Conservation (phyloP, 2,888 invertebrate genomes). For the Drosophila crucigera region DNA sequence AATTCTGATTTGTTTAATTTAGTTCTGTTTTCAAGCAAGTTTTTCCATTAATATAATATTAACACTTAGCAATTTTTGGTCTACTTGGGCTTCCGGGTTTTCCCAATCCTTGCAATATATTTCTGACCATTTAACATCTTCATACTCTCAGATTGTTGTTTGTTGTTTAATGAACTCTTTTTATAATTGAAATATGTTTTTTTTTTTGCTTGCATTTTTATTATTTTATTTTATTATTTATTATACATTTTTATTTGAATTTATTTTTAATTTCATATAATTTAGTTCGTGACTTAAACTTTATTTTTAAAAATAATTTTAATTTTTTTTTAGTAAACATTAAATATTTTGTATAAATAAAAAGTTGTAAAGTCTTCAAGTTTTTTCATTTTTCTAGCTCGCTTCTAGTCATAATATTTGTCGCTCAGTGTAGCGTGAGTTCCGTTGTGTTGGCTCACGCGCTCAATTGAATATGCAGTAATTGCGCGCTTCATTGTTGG, state of each 20-base stretch:
- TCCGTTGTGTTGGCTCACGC: slow-evolving; percentile 37
- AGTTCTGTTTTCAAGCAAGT: neutral
- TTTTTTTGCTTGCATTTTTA: neutral
- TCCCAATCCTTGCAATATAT: neutral
- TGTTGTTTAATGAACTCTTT: neutral
- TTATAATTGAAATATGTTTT: neutral
- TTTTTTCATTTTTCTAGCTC: neutral
- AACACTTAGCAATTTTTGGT: neutral
- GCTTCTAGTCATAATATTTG: neutral
- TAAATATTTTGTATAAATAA: neutral
- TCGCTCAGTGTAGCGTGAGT: slow-evolving; percentile 31
- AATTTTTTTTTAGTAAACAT: neutral
- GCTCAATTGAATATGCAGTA: slow-evolving; percentile 72
- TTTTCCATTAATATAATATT: neutral
- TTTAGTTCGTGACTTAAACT: neutral
- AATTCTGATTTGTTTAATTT: neutral
- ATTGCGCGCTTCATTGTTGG: slow-evolving; percentile 72
- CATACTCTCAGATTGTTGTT: neutral
- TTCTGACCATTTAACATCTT: neutral
- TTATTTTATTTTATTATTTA: accelerated
- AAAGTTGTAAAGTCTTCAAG: no score
- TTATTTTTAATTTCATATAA: neutral
- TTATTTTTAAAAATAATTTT: neutral
- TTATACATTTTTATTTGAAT: neutral
- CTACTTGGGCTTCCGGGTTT: neutral